A percentile compares a stretch with the other conserved stretches of the same genome.
These are phyloP conservation scores for Apamea anceps DNA, from an alignment of 2,888 invertebrate species.

Conservation along the genomic window DNA sequence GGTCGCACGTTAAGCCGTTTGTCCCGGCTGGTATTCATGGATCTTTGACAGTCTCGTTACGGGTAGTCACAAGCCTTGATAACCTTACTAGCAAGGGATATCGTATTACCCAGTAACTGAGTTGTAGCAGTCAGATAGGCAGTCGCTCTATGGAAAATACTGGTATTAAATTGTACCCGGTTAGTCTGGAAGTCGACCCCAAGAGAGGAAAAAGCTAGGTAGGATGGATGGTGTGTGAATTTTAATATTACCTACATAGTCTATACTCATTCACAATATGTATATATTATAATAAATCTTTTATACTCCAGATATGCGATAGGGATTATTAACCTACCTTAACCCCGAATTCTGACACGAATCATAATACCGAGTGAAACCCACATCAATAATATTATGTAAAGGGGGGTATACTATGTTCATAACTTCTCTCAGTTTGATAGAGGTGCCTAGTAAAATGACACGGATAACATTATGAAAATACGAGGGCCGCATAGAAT, in stretches of 20 bases:
- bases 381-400: conserved; percentile 25
- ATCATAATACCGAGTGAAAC: background rate
- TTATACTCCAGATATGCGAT: conserved; percentile 1
- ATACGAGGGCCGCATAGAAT: background rate
- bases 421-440: background rate
- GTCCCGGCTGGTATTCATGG: background rate
- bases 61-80: too few species aligned
- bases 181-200: background rate
- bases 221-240: background rate
- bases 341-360: conserved; percentile 12
- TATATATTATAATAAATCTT: background rate
- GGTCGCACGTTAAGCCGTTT: background rate
- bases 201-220: too few species aligned
- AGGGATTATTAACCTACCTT: background rate
- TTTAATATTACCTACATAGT: background rate
- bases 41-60: background rate
- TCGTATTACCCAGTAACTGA: background rate
- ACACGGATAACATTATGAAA: background rate
- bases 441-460: background rate
- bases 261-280: background rate
- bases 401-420: background rate
- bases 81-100: background rate
- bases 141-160: background rate
- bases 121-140: background rate
- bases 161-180: background rate